Evolutionary conservation across 1,140 invertebrate genomes (phyloP), one percentile per base, ranked within the genome.

Genomic region (Drosophila athabasca): DNA sequence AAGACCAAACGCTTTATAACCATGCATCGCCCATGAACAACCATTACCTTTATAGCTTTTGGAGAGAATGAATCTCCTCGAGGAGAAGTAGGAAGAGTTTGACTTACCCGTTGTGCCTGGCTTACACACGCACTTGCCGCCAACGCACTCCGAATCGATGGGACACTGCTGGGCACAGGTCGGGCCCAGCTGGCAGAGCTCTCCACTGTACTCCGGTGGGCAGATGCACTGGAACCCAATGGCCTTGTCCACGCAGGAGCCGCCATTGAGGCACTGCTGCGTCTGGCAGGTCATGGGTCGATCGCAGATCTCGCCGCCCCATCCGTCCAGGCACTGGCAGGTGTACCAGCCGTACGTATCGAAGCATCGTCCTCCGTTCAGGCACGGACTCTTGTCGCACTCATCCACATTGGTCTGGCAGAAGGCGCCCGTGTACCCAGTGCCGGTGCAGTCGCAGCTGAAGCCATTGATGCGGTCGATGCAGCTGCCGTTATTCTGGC

Each of bases 391-490:
- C 29, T 93, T 87, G 52, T 93, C 92, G 92, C 97, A 98, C 91
- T 98, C 97, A 92, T 98, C 95, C 60, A 97, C 95, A 90, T 98
- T 96, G 2, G 93, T 92, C 88, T 97, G 96, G 92, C 97, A 98
- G 46, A 95, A 93, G 9, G 91, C 82, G 13, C 97, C 97, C 57
- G 93, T 93, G 92, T 96, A 99, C 11, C 96, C 95, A 5, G 95
- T 96, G 62, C 93, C 93, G 17, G 92, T 92, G 92, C 96, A 97
- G 80, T 93, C 93, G 91, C 97, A 98, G 2, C 94, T 95, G 90
- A 95, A 98, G 78, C 95, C 96, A 91, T 96, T 95, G 53, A 95
- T 92, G 11, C 94, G 94, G 91, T 97, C 96, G 15, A 94, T 93
- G 92, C 97, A 98, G 39, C 94, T 94, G 43, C 97, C 97, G 55